Conservation (phyloP, 2,888 invertebrate species). For the Smittia aterrima region DNA sequence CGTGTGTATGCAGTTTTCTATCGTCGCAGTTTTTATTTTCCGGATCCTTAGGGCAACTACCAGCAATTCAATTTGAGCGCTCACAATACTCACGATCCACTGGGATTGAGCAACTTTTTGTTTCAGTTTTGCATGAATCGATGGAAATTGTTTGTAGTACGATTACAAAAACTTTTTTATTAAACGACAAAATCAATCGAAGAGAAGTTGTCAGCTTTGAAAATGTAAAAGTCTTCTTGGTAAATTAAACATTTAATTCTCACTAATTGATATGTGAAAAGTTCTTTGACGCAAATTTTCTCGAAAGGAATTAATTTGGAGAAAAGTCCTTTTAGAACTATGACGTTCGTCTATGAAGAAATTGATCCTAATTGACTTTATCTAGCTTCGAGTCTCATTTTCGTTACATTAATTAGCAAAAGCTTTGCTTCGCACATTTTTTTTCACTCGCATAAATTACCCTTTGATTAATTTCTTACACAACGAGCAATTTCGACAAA, state of each 20-base stretch:
- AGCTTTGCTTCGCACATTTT: not conserved
- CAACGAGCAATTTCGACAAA: slow-evolving; percentile 1
- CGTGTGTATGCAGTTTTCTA: slow-evolving; percentile 18
- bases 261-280: too few relatives aligned
- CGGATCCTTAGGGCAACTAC: not conserved
- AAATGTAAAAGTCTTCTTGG: too few relatives aligned
- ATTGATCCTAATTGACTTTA: too few relatives aligned
- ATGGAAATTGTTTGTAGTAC: not conserved
- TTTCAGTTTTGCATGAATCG: not conserved
- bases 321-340: too few relatives aligned
- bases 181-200: too few relatives aligned
- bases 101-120: not conserved
- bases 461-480: slow-evolving; percentile 38
- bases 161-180: not conserved
- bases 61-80: not conserved
- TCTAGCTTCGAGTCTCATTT: not conserved
- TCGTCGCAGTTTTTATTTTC: not conserved
- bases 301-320: too few relatives aligned
- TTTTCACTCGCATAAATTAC: slow-evolving; percentile 22
- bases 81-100: not conserved
- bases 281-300: too few relatives aligned
- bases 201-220: too few relatives aligned
- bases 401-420: not conserved
- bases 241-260: too few relatives aligned
- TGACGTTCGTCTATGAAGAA: too few relatives aligned